Evolutionary conservation across 2,113 vertebrate genomes (phyloP).

Genomic region (Pygoscelis antarcticus): DNA sequence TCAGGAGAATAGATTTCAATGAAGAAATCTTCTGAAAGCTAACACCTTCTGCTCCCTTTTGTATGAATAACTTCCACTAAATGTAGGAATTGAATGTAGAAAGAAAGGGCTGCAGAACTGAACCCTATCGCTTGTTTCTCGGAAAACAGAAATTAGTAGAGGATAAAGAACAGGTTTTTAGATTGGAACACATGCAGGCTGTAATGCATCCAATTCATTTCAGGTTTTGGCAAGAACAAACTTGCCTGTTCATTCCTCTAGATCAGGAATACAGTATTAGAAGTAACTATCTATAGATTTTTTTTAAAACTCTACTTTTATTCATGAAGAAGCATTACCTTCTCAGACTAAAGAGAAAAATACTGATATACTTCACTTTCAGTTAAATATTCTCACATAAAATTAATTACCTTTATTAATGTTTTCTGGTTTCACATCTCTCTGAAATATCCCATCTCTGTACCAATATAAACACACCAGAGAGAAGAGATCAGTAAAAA

Average conservation of each 20-base stretch:
- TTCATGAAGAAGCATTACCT: not conserved
- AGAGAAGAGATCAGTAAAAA: not conserved
- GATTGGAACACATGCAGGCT: not conserved
- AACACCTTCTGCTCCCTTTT: not conserved
- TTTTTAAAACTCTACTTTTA: not conserved
- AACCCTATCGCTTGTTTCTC: not conserved
- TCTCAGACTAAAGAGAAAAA: not conserved
- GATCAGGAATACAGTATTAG: not conserved
- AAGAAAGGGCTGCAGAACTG: not conserved
- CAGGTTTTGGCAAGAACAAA: not conserved
- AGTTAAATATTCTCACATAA: not conserved
- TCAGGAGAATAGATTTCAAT: not conserved
- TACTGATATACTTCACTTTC: not conserved
- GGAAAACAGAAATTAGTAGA: not conserved
- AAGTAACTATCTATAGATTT: not conserved
- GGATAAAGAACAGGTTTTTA: not conserved
- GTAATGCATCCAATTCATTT: not conserved
- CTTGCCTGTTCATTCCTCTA: not conserved
- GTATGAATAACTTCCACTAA: not conserved
- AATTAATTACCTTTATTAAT: conserved; percentile 84
- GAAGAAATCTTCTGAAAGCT: not conserved
- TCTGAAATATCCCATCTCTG: conserved; percentile 89
- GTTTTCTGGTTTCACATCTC: conserved; percentile 90
- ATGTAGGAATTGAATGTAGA: not conserved
- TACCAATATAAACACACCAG: conserved; percentile 4